Base-by-base conservation (phyloP, 2,113 vertebrate species). In the Parotia lawesii region DNA sequence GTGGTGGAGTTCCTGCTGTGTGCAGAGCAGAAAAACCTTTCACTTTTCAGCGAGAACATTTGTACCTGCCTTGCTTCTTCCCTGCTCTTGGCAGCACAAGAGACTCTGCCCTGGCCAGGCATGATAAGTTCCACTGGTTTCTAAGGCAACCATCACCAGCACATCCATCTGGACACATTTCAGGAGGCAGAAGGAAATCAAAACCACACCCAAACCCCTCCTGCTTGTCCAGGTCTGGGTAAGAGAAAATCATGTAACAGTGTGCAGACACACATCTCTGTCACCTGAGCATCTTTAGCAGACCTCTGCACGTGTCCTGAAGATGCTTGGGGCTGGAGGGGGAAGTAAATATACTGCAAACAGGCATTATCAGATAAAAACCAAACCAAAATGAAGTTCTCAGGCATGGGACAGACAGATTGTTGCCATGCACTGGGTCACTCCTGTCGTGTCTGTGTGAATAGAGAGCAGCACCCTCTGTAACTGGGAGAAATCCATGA, bases 101-200 rank as follows among this genome's bases (percentile, higher is more conserved):
- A 62, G 65, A 4, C 80, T 54, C 88, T 85, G 89, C 61, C 79
- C 85, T 1, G 29, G 79, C 53, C 87, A 88, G 86, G 88, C 89
- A 73, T 5, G 20, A 5, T 5, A 47, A 93, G 13, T 57, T 85
- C 65, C 88, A 51, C 80, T 86, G 62, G 96, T 97, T 96, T 96
- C 96, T 96, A 96, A 79, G 95, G 94, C 94, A 95, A 96, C 96
- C 56, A 44, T 51, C 84, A 40, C 45, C 28, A 3, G 66, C 58
- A 79, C 91, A 47, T 95, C 81, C 89, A 24, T 91, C 75, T 20
- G 8, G 85, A 82, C 89, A 57, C 65, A 11, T 82, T 84, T 58
- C 40, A 73, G 79, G 76, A 93, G 70, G 80, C 66, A 90, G 86
- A 38, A 74, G 42, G 75, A 75, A 88, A 90, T 57, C 24, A 50